Percentiles rank a stretch among this genome's conserved stretches.
These are phyloP conservation scores for Merodon equestris DNA, from an alignment of 2,888 invertebrate genomes.

Conservation along the genomic window DNA sequence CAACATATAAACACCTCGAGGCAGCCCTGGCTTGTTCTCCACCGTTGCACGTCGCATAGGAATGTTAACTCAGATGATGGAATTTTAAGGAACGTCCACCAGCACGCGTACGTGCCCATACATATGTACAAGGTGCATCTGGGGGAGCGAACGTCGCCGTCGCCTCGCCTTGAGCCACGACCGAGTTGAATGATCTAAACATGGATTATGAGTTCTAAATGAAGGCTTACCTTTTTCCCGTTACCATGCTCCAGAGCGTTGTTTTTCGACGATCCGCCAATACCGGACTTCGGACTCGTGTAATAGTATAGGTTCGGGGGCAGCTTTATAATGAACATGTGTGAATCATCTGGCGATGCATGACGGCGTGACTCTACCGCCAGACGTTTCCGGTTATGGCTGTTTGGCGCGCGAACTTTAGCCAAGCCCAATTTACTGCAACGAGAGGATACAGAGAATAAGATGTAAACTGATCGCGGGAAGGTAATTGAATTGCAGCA, in stretches of 20 bases:
- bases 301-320: conserved; percentile 92
- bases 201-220: conserved; percentile 65
- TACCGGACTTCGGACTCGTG: conserved; percentile 83
- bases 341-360: conserved; percentile 86
- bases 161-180: conserved; percentile 26
- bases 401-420: conserved; percentile 86
- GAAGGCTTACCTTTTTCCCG: conserved; percentile 77
- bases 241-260: conserved; percentile 73
- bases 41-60: too few species aligned
- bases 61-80: too few species aligned
- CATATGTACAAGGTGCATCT: too few species aligned
- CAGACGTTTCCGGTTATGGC: conserved; percentile 88
- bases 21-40: conserved; percentile 16
- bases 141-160: background rate
- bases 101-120: too few species aligned
- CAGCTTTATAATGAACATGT: conserved; percentile 91
- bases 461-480: conserved; percentile 29
- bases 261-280: conserved; percentile 72
- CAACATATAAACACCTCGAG: conserved; percentile 32
- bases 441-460: conserved; percentile 80
- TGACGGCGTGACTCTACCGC: conserved; percentile 88
- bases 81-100: too few species aligned
- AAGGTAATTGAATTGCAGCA: conserved; percentile 40
- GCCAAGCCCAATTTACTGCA: conserved; percentile 86
- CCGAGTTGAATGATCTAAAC: conserved; percentile 57